Percentiles rank a stretch among this genome's conserved stretches.
Conservation (phyloP, 2,888 invertebrate genomes). For the Cloeon dipterum region DNA sequence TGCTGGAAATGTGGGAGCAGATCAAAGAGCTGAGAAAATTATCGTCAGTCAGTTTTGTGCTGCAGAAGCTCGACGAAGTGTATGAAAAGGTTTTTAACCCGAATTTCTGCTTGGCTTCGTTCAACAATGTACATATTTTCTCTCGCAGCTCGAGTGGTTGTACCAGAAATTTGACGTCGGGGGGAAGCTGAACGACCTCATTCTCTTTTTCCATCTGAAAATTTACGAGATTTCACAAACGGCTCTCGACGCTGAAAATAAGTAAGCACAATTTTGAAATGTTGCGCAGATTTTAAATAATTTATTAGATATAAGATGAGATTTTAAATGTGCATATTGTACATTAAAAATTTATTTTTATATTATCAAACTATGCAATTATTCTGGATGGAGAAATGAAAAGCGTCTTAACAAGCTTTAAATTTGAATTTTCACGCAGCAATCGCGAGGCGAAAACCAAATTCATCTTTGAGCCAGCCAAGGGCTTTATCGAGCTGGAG, state of each 20-base stretch:
- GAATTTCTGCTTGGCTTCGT: background rate
- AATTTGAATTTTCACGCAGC: constrained; percentile 17
- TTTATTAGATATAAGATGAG: background rate
- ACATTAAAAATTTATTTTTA: background rate
- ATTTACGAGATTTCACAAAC: constrained; percentile 49
- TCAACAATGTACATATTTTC: background rate
- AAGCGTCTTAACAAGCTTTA: constrained; percentile 3
- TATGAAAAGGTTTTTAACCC: constrained; percentile 28
- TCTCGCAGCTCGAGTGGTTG: constrained; percentile 28
- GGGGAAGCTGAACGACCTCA: constrained; percentile 34
- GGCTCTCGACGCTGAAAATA: constrained; percentile 56
- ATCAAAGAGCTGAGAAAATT: constrained; percentile 34
- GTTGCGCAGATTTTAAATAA: constrained; percentile 1
- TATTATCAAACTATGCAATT: no score
- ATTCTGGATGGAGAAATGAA: no score
- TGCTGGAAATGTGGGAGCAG: constrained; percentile 34
- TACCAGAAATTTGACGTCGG: constrained; percentile 55
- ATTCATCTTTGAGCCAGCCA: constrained; percentile 60
- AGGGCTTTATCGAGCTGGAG: constrained; percentile 52
- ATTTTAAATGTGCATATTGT: background rate
- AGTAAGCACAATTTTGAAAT: no score
- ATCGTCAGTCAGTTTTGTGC: constrained; percentile 30
- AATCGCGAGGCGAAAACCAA: constrained; percentile 68
- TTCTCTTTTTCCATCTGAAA: constrained; percentile 42
- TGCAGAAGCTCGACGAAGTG: constrained; percentile 32